Base-by-base conservation (phyloP, 2,797 vertebrate genomes). In the Leptodactylus fallax region DNA sequence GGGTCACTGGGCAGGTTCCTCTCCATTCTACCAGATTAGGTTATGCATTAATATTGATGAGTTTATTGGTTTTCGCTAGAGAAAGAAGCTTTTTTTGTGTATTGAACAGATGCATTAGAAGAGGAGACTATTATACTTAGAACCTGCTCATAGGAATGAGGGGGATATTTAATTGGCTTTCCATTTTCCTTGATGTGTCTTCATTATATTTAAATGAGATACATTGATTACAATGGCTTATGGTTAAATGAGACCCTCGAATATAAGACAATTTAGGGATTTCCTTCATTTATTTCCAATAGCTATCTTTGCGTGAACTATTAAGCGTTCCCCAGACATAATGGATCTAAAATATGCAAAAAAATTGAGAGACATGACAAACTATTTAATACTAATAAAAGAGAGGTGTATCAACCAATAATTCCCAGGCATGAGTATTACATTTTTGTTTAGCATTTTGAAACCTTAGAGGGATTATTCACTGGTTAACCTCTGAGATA, bases 131-230 rank as follows among this genome's bases (percentile, higher is more conserved):
- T 77, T 61, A 65, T 56, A 65, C 80, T 81, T 78, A 56, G 23
- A 79, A 84, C 14, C 79, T 47, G 36, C 81, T 65, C 74, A 79
- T 36, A 36, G 81, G 61, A 65, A 78, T 67, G 55, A 79, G 21
- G 11, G 23, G 19, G 45, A 49, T 55, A 53, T 74, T 72, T 88
- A 85, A 88, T 79, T 85, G 55, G 87, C 16, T 85, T 72, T 79
- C 53, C 3, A 17, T 79, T 84, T 88, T 85, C 49, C 69, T n/a
- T 79, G 27, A 79, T 79, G 61, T 61, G 60, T n/a, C 51, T n/a
- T 84, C 74, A 88, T 84, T 88, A 88, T 88, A 79, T 79, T 51
- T 60, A 84, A 88, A 60, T 79, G 51, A 84, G 76, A 84, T 87
- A 19, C 36, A 63, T 80, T 85, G 14, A 56, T 71, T 72, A 51